These are phyloP conservation scores for Smutsia temminckii DNA, from an alignment of 2,797 vertebrate genomes.

Conservation along the genomic window DNA sequence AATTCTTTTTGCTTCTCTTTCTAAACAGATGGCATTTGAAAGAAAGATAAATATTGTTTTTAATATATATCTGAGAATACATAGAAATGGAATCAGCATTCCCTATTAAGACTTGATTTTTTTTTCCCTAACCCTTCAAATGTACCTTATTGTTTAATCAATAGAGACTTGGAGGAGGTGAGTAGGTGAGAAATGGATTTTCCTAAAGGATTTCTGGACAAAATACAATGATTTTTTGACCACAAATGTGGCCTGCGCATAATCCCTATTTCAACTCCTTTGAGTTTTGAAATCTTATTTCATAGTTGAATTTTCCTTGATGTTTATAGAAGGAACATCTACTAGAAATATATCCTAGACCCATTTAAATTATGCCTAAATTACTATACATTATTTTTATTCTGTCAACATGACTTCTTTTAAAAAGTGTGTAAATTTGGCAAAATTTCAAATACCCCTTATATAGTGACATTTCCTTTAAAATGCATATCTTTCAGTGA, in stretches of 20 bases:
- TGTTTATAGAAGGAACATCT: neutral
- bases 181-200: neutral
- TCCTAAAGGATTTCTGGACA: conserved; percentile 30
- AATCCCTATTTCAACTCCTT: neutral
- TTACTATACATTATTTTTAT: conserved; percentile 43
- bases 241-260: neutral
- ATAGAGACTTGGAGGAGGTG: neutral
- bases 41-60: neutral
- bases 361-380: neutral
- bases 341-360: conserved; percentile 29
- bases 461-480: conserved; percentile 21
- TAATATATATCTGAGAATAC: neutral
- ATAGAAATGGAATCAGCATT: neutral
- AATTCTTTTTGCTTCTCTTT: conserved; percentile 32
- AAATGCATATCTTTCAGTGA: conserved; percentile 25
- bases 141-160: neutral
- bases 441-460: neutral
- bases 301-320: conserved; percentile 43
- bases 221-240: neutral
- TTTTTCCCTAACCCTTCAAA: neutral
- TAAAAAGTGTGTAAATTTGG: neutral
- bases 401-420: conserved; percentile 4
- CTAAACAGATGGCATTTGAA: neutral
- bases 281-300: conserved; percentile 49
- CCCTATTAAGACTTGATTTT: neutral